Evolutionary conservation across 2,797 vertebrate species (phyloP).

Genomic region (Manis crassicaudata): DNA sequence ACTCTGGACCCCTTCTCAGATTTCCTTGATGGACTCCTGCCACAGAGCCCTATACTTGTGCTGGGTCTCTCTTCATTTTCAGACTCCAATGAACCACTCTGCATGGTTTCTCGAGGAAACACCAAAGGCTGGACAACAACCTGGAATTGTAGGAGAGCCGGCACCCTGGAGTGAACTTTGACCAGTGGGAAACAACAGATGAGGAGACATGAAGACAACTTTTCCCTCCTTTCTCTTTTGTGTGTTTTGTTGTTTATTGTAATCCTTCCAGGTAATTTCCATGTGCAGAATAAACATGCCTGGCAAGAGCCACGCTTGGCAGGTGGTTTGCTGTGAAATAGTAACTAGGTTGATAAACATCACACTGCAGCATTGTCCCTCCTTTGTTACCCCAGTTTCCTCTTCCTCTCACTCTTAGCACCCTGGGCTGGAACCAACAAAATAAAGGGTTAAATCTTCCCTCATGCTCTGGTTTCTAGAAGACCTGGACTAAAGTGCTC

Average conservation of each 20-base stretch:
- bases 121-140: neutral
- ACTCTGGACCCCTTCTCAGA: neutral
- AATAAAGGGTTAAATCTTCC: neutral
- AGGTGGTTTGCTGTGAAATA: neutral
- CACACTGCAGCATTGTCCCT: neutral
- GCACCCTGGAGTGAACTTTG: fast-evolving
- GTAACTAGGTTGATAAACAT: neutral
- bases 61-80: neutral
- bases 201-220: neutral
- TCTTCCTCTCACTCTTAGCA: neutral
- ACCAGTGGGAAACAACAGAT: neutral
- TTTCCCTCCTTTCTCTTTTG: neutral
- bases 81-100: neutral
- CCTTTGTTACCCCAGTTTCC: neutral
- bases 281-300: neutral
- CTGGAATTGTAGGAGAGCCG: neutral
- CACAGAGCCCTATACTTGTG: neutral
- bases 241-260: neutral
- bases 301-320: neutral
- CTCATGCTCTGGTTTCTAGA: neutral
- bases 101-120: neutral
- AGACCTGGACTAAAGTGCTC: neutral
- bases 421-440: neutral
- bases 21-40: neutral
- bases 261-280: neutral